Evolutionary conservation across 2,888 invertebrate species (phyloP), one percentile per base, ranked within the genome.

Genomic region (Rotaria magnacalcarata): DNA sequence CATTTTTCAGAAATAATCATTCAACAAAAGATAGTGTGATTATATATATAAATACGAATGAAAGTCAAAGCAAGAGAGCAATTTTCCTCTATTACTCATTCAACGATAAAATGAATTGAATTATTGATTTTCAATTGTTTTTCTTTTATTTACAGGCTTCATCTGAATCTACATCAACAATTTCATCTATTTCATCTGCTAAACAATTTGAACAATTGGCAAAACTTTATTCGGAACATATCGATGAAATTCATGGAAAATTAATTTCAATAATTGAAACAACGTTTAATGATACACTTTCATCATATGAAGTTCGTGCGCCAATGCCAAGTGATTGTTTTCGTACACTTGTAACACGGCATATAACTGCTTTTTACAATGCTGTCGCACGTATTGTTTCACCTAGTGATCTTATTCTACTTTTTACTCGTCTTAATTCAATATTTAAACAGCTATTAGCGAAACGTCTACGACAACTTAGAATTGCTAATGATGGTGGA

Each of bases 401-500:
- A 94, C 89, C 92, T 92, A 84, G 93, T 95, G 88, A 95, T 95
- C 88, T 87, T 87, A 47, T 87, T 87, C 88, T 89, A 43, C 56
- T 89, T 24, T 89, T 89, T 85, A 86, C 87, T 50, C 88, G 89
- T 87, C 89, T 91, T 47, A 89, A 91, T 87, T 87, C 88, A 58
- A 89, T 89, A 74, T 96, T 97, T 90, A 96, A 96, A 92, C 94
- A 94, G 88, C 94, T 95, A 90, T 92, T 97, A 88, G 93, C 95
- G 91, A 94, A 95, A 89, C 95, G 96, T 90, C 92, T 97, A 88
- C 90, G 93, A 6, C 94, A 94, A 91, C 94, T 96, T 93, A 95
- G 96, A 90, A 95, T 97, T 88, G 94, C 94, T 87, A 96, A 96
- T 89, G 96, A 97, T 92, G 96, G 96, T n/a, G 96, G 96, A 84